phyloP scores from a whole-genome alignment of 2,888 invertebrate genomes.

The Phyto melanocephala region DNA sequence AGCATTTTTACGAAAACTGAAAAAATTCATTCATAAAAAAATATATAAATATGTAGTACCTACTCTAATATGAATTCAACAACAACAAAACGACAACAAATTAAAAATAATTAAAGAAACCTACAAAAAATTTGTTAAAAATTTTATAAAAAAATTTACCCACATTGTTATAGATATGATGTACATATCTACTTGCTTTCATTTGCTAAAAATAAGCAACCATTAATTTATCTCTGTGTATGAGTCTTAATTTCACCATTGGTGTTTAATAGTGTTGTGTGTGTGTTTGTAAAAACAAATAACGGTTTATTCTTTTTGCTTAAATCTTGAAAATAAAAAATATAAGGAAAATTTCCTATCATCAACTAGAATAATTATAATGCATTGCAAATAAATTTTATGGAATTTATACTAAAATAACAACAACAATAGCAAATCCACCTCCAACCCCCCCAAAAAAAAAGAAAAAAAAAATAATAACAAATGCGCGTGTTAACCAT shows the following conservation, averaged over 20 bases:
- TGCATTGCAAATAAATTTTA: background rate
- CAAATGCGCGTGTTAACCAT: slow-evolving; percentile 57
- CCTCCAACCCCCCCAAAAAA: too few relatives aligned
- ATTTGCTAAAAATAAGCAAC: background rate
- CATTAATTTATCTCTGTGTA: background rate
- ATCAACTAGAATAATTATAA: background rate
- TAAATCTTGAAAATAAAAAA: background rate
- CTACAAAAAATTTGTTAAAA: background rate
- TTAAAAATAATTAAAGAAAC: background rate
- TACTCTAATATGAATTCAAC: too few relatives aligned
- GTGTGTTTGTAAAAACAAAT: background rate
- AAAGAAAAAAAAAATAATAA: slow-evolving; percentile 14
- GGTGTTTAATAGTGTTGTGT: background rate
- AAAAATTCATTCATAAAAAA: slow-evolving; percentile 60
- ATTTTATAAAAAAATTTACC: background rate
- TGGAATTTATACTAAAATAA: background rate
- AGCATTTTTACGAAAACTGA: background rate
- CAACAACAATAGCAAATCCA: background rate
- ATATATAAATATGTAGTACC: background rate
- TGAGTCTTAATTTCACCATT: background rate
- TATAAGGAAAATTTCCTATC: background rate
- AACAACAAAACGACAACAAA: too few relatives aligned
- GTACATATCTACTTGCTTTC: background rate
- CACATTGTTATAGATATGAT: background rate
- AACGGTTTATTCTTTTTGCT: slow-evolving; percentile 3